Evolutionary conservation across 2,113 vertebrate species (phyloP), one percentile per base, ranked within the genome.

Genomic region (Rhinolophus sinicus): DNA sequence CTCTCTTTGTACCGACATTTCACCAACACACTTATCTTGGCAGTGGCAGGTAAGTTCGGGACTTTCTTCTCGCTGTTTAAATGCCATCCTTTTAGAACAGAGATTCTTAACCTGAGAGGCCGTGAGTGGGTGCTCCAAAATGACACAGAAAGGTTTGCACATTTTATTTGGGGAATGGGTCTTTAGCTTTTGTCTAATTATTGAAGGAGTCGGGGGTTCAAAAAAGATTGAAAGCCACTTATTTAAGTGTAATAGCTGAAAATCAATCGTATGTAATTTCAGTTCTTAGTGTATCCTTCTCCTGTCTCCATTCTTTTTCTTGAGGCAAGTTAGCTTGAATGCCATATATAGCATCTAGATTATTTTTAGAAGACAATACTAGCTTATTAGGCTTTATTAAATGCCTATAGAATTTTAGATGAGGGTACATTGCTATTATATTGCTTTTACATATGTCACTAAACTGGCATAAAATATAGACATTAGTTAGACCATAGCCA

Each of bases 1-100:
- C 99, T 99, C 0, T 99, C 99, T n/a, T 94, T 99, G 89, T 99
- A 99, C 95, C 99, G 99, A 70, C 99, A 99, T 98, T 99, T 99
- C 97, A 99, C 99, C 97, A 99, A 99, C 98, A 99, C 99, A 0
- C 99, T 99, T 96, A 99, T 99, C 98, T 99, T 99, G 98, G 99
- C 99, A 75, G 99, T 99, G 75, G 98, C 99, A 92, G 99, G 99
- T 99, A 98, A 99, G 99, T 98, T 64, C n/a, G 54, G 80, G 40
- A 87, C 26, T 86, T 88, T 70, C 16, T 95, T 82, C 38, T 7
- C 93, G 30, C n/a, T 92, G 19, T 95, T 90, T 76, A 78, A 72
- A 90, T 69, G 65, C 60, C 19, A 77, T 91, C 38, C 38, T 73
- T 93, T 90, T 54, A 92, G 64, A 92, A 86, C 18, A 89, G 58